Percentiles rank a stretch among this genome's conserved stretches.
These are phyloP conservation scores for Lutjanus argentimaculatus DNA, from an alignment of 2,797 vertebrate species.

Conservation along the genomic window DNA sequence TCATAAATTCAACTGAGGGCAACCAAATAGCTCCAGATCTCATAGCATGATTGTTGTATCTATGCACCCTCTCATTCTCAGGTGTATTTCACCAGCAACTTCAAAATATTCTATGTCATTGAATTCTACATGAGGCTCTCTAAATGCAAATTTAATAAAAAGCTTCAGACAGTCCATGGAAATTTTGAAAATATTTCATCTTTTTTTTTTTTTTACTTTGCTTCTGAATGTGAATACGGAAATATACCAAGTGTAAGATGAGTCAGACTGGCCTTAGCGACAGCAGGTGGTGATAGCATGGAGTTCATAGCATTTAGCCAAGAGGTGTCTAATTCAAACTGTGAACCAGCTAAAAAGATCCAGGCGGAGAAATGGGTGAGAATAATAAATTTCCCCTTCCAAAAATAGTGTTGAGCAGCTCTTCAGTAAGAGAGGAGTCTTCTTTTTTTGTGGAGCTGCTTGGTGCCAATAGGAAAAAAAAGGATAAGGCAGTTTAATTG, in stretches of 20 bases:
- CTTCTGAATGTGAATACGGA: not conserved
- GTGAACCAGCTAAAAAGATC: not conserved
- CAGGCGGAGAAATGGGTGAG: not conserved
- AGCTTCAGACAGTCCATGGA: not conserved
- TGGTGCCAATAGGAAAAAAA: not conserved
- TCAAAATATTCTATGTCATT: not conserved
- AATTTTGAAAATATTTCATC: not conserved
- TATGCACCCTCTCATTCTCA: not conserved
- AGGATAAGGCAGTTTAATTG: too few relatives aligned
- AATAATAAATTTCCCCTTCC: not conserved
- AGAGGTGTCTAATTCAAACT: not conserved
- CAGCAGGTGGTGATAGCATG: not conserved
- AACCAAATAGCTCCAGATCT: not conserved
- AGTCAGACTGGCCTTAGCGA: not conserved
- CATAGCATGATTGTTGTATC: not conserved
- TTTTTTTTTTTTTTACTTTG: not conserved
- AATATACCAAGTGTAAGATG: not conserved
- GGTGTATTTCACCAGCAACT: not conserved
- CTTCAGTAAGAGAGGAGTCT: too few relatives aligned
- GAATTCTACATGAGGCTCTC: not conserved
- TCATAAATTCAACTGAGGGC: not conserved
- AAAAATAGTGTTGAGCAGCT: too few relatives aligned
- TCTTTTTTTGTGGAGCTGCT: not conserved
- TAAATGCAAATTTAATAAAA: not conserved
- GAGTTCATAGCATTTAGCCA: not conserved